phyloP scores from a whole-genome alignment of 2,888 invertebrate species.

The Eucriotettix oculatus region DNA sequence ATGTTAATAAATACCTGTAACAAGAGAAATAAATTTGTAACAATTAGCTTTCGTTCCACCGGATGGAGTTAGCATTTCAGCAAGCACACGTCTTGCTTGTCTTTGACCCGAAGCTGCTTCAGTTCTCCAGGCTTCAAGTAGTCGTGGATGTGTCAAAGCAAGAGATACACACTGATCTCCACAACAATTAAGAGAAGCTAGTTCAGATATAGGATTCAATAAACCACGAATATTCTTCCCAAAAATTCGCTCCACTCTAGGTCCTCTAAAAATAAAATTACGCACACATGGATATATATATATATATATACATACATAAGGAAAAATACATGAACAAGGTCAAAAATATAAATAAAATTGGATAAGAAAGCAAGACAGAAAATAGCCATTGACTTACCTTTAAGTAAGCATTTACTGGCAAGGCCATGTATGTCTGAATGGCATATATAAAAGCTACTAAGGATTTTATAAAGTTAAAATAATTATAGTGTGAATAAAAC shows the following conservation, averaged over 20 bases:
- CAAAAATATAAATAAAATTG: too few species aligned
- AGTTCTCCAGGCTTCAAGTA: constrained; percentile 10
- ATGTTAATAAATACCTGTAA: constrained; percentile 9
- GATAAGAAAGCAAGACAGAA: too few species aligned
- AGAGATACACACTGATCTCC: constrained; percentile 9
- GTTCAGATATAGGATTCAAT: constrained; percentile 9
- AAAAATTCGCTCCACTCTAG: constrained; percentile 3
- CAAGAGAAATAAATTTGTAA: constrained; percentile 13
- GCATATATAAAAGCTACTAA: too few species aligned
- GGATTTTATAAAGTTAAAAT: too few species aligned
- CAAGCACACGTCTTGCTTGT: constrained; percentile 10
- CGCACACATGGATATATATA: too few species aligned
- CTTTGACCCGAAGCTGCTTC: constrained; percentile 7
- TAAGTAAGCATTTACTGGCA: too few species aligned
- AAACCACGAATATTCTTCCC: constrained; percentile 4
- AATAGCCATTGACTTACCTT: too few species aligned
- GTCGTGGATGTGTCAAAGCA: constrained; percentile 7
- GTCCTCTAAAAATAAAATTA: not conserved
- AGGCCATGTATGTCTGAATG: too few species aligned
- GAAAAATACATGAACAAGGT: too few species aligned
- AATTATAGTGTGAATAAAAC: too few species aligned
- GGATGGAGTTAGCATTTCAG: constrained; percentile 13
- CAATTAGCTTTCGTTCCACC: constrained; percentile 12
- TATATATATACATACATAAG: too few species aligned
- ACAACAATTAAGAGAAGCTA: constrained; percentile 9